phyloP scores from a whole-genome alignment of 64 coral and sea anemone species.

The Orbicella faveolata region DNA sequence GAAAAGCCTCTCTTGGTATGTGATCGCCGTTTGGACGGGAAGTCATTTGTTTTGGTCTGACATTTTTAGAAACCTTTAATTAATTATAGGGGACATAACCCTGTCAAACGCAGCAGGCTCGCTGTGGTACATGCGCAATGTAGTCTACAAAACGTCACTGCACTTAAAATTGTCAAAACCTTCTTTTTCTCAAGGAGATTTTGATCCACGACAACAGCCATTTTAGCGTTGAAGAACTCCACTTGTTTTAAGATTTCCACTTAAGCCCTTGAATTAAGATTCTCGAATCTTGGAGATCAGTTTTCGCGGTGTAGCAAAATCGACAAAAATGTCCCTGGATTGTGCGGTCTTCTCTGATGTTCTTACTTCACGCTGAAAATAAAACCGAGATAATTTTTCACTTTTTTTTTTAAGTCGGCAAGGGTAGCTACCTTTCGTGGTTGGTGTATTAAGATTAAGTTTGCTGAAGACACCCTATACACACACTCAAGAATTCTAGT shows the following conservation, averaged over 20 bases:
- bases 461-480: no score
- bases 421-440: no score
- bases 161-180: not conserved
- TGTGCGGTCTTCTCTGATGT: not conserved
- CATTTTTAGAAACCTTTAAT: not conserved
- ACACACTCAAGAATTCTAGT: no score
- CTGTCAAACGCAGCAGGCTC: not conserved
- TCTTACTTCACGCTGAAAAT: slow-evolving; percentile 3
- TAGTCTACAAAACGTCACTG: not conserved
- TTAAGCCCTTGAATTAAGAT: not conserved
- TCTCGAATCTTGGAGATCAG: not conserved
- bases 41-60: slow-evolving; percentile 12
- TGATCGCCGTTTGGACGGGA: not conserved
- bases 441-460: no score
- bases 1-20: not conserved
- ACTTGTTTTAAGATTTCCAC: not conserved
- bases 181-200: not conserved
- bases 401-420: not conserved
- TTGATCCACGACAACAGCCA: not conserved
- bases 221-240: not conserved
- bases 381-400: not conserved
- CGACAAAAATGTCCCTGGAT: slow-evolving; percentile 1
- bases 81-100: not conserved
- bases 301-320: not conserved
- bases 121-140: not conserved